Evolutionary conservation across 1,140 invertebrate genomes (phyloP).

Genomic region (Drosophila willistoni): DNA sequence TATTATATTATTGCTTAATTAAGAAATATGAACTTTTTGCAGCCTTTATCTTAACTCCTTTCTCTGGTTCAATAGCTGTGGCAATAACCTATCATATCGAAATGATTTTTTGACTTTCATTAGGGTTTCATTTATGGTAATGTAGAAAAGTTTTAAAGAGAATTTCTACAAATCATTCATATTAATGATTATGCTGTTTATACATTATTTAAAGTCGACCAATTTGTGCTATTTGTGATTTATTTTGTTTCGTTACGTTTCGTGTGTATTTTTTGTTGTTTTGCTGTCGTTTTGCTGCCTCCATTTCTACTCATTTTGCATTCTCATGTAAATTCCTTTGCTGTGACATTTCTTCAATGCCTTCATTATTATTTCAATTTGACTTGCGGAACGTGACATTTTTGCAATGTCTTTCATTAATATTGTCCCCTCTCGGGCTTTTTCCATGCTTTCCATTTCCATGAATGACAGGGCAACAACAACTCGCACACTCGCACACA

Average conservation of each 20-base stretch:
- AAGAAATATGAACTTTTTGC: no score
- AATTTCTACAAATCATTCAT: slow-evolving; percentile 7
- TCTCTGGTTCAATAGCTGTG: no score
- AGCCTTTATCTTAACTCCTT: no score
- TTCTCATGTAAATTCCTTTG: slow-evolving; percentile 19
- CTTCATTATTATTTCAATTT: slow-evolving; percentile 64
- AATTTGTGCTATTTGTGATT: slow-evolving; percentile 12
- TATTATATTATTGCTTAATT: no score
- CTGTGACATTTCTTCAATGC: slow-evolving; percentile 60
- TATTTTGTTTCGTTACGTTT: slow-evolving; percentile 11
- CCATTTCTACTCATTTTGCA: slow-evolving; percentile 27
- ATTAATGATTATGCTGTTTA: slow-evolving; percentile 10
- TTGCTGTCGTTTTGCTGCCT: slow-evolving; percentile 28
- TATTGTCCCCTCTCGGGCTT: slow-evolving; percentile 33
- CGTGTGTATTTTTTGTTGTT: background rate
- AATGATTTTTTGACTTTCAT: background rate
- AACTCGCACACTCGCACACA: slow-evolving; percentile 5
- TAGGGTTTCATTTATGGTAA: background rate
- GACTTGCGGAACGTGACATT: slow-evolving; percentile 55
- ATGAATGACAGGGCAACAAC: slow-evolving; percentile 69
- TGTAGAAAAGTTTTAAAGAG: background rate
- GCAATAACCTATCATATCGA: background rate
- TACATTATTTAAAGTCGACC: slow-evolving; percentile 5
- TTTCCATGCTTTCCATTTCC: slow-evolving; percentile 20
- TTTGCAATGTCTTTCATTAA: slow-evolving; percentile 64